Conservation (phyloP, 2,888 invertebrate genomes). For the Bombylius discolor region DNA sequence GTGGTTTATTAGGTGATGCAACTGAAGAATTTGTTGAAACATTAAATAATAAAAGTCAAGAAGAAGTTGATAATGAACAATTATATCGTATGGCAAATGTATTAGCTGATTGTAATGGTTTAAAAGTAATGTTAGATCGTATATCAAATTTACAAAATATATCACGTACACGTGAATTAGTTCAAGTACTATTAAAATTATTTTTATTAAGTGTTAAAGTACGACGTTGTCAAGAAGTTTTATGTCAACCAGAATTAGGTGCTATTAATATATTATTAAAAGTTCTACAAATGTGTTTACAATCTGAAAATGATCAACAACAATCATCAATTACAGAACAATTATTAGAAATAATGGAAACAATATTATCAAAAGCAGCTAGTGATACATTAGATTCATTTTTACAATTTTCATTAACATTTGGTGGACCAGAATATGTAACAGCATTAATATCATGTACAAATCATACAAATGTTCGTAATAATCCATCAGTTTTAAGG, state of each 20-base stretch:
- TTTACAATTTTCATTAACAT: conserved; percentile 72
- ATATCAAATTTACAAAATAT: conserved; percentile 77
- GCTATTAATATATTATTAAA: conserved; percentile 73
- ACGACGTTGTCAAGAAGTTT: conserved; percentile 72
- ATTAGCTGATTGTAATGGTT: conserved; percentile 60
- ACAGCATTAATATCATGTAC: conserved; percentile 70
- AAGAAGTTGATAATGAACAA: conserved; percentile 84
- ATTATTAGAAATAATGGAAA: conserved; percentile 88
- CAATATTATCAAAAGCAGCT: conserved; percentile 81
- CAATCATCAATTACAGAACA: conserved; percentile 78
- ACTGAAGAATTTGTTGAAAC: conserved; percentile 98
- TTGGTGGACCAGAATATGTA: conserved; percentile 82
- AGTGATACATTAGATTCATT: conserved; percentile 73
- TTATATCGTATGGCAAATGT: conserved; percentile 84
- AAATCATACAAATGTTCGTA: conserved; percentile 58
- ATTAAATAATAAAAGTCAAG: conserved; percentile 72
- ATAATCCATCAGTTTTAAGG: conserved; percentile 61
- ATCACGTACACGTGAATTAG: conserved; percentile 71
- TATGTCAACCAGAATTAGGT: conserved; percentile 73
- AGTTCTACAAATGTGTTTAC: conserved; percentile 63
- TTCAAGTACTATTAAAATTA: conserved; percentile 80
- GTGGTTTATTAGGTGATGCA: conserved; percentile 93
- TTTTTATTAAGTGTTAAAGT: conserved; percentile 85
- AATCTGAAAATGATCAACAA: conserved; percentile 51
- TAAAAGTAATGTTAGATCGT: conserved; percentile 68